phyloP scores from a whole-genome alignment of 2,888 invertebrate species.

The Miltochrista miniata region DNA sequence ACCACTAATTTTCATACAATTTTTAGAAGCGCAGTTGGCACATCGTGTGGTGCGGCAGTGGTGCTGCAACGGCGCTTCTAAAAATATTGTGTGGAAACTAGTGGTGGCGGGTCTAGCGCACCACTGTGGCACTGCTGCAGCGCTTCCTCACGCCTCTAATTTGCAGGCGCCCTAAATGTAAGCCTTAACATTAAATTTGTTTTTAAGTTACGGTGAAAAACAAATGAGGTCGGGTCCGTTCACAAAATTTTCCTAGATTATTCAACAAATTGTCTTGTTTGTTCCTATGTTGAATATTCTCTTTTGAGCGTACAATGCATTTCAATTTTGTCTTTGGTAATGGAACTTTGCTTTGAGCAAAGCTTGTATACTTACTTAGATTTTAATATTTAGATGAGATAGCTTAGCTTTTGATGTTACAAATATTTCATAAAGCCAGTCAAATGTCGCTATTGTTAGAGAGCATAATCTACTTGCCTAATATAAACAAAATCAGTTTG shows the following conservation, averaged over 20 bases:
- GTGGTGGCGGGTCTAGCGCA: too few species aligned
- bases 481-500: not conserved
- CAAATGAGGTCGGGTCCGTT: conserved; percentile 27
- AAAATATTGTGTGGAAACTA: too few species aligned
- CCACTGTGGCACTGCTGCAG: too few species aligned
- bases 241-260: conserved; percentile 26
- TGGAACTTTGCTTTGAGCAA: conserved; percentile 19
- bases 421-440: not conserved
- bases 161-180: too few species aligned
- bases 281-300: conserved; percentile 31
- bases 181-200: too few species aligned
- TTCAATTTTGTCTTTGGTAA: conserved; percentile 20
- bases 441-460: not conserved
- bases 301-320: conserved; percentile 24
- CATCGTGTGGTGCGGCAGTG: too few species aligned
- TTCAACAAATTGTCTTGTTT: conserved; percentile 32
- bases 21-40: too few species aligned
- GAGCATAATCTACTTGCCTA: not conserved
- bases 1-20: too few species aligned
- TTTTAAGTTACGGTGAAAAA: too few species aligned
- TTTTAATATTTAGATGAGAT: conserved; percentile 15
- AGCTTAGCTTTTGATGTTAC: conserved; percentile 9
- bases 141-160: too few species aligned
- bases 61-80: too few species aligned
- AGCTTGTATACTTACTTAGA: conserved; percentile 8